Evolutionary conservation across 2,113 vertebrate species (phyloP), one percentile per base, ranked within the genome.

Genomic region (Gobiocypris rarus): DNA sequence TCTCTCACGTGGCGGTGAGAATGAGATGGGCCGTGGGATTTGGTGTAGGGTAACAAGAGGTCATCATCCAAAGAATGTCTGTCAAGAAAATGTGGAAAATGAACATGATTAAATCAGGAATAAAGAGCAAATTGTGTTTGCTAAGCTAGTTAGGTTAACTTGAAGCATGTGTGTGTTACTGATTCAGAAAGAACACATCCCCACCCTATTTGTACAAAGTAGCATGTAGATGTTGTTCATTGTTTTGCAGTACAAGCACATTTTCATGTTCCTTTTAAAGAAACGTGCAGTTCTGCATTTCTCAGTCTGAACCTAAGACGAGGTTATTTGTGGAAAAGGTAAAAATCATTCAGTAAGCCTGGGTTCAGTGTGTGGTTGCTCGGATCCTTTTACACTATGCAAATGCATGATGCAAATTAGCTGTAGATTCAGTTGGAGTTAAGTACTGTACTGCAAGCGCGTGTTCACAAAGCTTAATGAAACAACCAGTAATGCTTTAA

Each of bases 31-130:
- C 96, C 96, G 8, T 96, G 54, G 69, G 88, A 89, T 0, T 85
- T 82, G 0, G 87, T 9, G 61, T 98, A 97, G 0, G 97, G 96
- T 87, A 86, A 90, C 58, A 97, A 91, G 70, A 92, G 2, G 5
- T 96, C 95, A 67, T 94, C 93, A 3, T 93, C 50, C 67, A 83
- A 31, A 19, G 92, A 92, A 61, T 54, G 78, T 89, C 96, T 97
- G 94, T 69, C 6, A 6, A 81, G 17, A 38, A 82, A 56, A 77
- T 14, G 15, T 70, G 26, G 43, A 14, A 63, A 61, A 78, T 87
- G 26, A 22, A 48, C 9, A 24, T 14, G 1, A 14, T 69, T 26
- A 1, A 24, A 84, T 81, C 3, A 56, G 28, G 28, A 70, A 69
- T 34, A 31, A 38, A 56, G 28, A 22, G 26, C 14, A 5, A 63